phyloP scores from a whole-genome alignment of 2,888 invertebrate species.

The Phaedon cochleariae region DNA sequence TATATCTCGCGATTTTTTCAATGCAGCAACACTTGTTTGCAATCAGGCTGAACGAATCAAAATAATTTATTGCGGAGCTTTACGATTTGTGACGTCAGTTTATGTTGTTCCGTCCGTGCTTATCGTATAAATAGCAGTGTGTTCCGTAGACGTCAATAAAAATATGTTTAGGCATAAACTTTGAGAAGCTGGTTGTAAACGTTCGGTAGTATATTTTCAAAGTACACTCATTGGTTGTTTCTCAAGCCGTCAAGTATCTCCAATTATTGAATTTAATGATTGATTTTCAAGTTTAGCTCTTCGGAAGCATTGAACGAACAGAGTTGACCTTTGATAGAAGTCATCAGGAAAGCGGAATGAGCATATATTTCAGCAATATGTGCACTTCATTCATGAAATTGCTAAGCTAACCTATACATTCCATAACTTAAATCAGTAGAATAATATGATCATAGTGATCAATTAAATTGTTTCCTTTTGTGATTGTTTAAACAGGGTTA shows the following conservation, averaged over 20 bases:
- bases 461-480: too few species aligned
- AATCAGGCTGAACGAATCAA: slow-evolving; percentile 58
- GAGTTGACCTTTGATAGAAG: too few species aligned
- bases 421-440: too few species aligned
- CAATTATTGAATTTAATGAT: slow-evolving; percentile 39
- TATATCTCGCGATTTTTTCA: slow-evolving; percentile 38
- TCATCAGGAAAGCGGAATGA: too few species aligned
- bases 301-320: too few species aligned
- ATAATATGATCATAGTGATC: too few species aligned
- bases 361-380: too few species aligned
- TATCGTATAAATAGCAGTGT: slow-evolving; percentile 53
- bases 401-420: too few species aligned
- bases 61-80: slow-evolving; percentile 57
- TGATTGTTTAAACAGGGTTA: too few species aligned
- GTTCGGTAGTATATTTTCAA: slow-evolving; percentile 38
- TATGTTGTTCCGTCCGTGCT: slow-evolving; percentile 54
- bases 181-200: slow-evolving; percentile 38
- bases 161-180: slow-evolving; percentile 51
- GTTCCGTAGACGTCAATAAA: slow-evolving; percentile 48
- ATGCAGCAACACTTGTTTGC: slow-evolving; percentile 49
- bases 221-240: slow-evolving; percentile 40
- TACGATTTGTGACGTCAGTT: slow-evolving; percentile 58
- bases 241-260: slow-evolving; percentile 34
- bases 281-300: slow-evolving; percentile 33
- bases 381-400: too few species aligned